Evolutionary conservation across 2,888 invertebrate genomes (phyloP), one percentile per base, ranked within the genome.

Genomic region (Noctua comes): DNA sequence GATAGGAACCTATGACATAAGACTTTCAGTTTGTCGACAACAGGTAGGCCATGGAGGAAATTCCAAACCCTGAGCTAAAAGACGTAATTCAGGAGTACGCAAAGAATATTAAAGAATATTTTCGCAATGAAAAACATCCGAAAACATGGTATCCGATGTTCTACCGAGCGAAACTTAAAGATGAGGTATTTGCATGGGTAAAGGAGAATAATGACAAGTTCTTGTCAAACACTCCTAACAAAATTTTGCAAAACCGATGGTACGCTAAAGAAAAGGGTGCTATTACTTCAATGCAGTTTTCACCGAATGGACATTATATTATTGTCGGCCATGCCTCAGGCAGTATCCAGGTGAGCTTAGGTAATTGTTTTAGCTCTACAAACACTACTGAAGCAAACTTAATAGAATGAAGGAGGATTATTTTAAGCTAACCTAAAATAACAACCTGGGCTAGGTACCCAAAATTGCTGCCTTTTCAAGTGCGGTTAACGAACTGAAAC

Each of bases 311-410:
- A 36, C 90, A 92, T 70, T 88, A 94, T 83, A 91, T 97, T 88
- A 94, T 96, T 68, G 94, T 95, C 46, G 95, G 95, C 18, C 97
- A 96, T 91, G 96, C 97, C 46, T 94, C 96, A 13, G 97, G 97
- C 65, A 87, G 94, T 80, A 96, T 97, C 86, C 97, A 97, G 96
- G 97, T 72, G 65, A 78, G 72, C 40, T 66, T 78, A 46, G 65
- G 54, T 72, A 69, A 78, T 84, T 87, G 79, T 79, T 87, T 76
- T 40, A 75, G 80, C 66, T 86, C 69, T 64, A 71, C 11, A 76
- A 83, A 86, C 62, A 76, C 72, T 70, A 48, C 73, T 68, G 36
- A 51, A 73, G 68, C 68, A 73, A 75, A 80, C 46, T 65, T 85
- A 82, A 79, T 73, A 76, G 43, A 75, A 69, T 72, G 64, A 74